Conservation (phyloP, 2,888 invertebrate genomes). For the Tricholauxania praeusta region DNA sequence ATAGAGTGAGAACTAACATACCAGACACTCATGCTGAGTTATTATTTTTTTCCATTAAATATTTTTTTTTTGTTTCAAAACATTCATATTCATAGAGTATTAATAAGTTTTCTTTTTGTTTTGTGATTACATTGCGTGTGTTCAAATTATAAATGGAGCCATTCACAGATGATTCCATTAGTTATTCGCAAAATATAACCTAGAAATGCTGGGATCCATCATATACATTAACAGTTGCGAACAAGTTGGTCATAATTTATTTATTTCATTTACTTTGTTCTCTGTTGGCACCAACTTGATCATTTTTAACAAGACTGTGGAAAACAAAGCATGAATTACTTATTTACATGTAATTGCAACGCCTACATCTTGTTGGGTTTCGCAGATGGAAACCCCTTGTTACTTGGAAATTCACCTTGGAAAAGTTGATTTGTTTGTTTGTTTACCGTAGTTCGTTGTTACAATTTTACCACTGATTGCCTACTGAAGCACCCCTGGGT, state of each 20-base stretch:
- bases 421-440: not conserved
- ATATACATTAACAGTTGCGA: not conserved
- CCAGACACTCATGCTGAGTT: no score
- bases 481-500: not conserved
- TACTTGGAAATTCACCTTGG: not conserved
- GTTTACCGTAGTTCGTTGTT: not conserved
- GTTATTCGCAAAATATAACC: no score
- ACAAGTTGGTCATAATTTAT: not conserved
- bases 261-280: not conserved
- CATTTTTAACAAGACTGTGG: slow-evolving; percentile 15
- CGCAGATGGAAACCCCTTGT: not conserved
- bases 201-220: no score
- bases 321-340: slow-evolving; percentile 18
- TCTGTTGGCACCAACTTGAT: slow-evolving; percentile 4
- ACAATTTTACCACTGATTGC: slow-evolving; percentile 5
- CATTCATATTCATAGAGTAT: no score
- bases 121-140: not conserved
- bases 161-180: no score
- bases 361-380: slow-evolving; percentile 1
- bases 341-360: slow-evolving; percentile 7
- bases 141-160: no score
- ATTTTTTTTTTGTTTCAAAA: no score
- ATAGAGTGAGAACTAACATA: no score
- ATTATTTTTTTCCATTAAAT: no score
- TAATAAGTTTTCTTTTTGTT: no score